These are phyloP conservation scores for Schlechtendalia chinensis DNA, from an alignment of 1,140 invertebrate genomes.

Conservation along the genomic window DNA sequence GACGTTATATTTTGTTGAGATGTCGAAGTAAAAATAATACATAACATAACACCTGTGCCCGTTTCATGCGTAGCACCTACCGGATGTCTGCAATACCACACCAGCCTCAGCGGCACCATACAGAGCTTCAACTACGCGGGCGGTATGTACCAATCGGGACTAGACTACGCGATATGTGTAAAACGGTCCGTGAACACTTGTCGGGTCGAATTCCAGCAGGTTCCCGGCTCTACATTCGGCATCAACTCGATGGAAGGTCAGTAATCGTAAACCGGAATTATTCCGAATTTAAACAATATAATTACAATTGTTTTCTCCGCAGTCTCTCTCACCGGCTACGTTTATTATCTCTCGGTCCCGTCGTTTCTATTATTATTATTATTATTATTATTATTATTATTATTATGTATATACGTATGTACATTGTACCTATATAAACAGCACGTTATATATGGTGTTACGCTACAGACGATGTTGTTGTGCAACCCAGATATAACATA, in stretches of 20 bases:
- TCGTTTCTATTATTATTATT: too few species aligned
- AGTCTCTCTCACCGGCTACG: too few species aligned
- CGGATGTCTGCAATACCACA: slow-evolving; percentile 71
- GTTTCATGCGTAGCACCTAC: slow-evolving; percentile 58
- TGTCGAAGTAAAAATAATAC: too few species aligned
- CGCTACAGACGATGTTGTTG: too few species aligned
- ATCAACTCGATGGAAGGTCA: slow-evolving; percentile 52
- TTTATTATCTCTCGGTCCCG: too few species aligned
- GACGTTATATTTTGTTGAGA: too few species aligned
- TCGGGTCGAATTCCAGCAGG: slow-evolving; percentile 51
- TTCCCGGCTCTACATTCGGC: slow-evolving; percentile 50
- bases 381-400: too few species aligned
- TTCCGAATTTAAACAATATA: neutral
- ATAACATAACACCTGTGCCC: neutral
- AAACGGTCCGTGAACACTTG: slow-evolving; percentile 54
- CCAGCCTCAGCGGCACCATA: slow-evolving; percentile 62
- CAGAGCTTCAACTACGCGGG: slow-evolving; percentile 70
- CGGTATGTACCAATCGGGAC: slow-evolving; percentile 66
- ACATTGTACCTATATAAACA: too few species aligned
- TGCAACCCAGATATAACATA: too few species aligned
- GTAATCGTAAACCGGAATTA: slow-evolving; percentile 34
- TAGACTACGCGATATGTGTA: slow-evolving; percentile 77
- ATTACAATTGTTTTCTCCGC: too few species aligned
- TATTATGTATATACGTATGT: too few species aligned
- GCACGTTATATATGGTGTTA: too few species aligned